Evolutionary conservation across 37 sponge, comb jelly and placozoan species (phyloP).

Genomic region (Bolinopsis microptera): DNA sequence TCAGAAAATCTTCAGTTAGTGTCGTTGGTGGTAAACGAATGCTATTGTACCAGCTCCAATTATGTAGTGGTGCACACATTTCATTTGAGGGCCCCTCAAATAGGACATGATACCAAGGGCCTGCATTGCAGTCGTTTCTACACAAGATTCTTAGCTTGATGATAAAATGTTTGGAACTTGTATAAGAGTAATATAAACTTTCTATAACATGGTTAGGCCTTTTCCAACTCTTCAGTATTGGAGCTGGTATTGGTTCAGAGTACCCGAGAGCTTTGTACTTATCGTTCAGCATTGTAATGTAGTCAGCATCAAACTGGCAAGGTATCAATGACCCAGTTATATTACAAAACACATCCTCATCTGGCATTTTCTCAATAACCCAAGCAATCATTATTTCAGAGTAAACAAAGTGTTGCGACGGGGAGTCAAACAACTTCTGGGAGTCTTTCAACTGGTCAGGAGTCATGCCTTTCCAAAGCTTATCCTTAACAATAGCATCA

Average conservation of each 20-base stretch:
- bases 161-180: no score
- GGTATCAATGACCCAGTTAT: not conserved
- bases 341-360: not conserved
- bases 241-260: not conserved
- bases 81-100: no score
- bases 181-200: no score
- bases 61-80: no score
- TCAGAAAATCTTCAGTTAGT: no score
- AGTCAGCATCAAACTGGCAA: not conserved
- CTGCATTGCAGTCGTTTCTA: no score
- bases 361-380: not conserved
- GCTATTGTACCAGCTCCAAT: no score
- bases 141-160: no score
- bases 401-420: not conserved
- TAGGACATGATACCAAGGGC: no score
- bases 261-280: not conserved
- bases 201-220: not conserved
- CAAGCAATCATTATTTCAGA: not conserved
- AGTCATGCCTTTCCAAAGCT: not conserved
- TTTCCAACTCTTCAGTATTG: not conserved
- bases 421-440: not conserved
- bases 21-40: no score
- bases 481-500: no score
- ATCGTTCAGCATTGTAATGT: not conserved
- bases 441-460: not conserved